Base-by-base conservation (phyloP, 2,113 vertebrate species). In the Eudyptes chrysolophus region DNA sequence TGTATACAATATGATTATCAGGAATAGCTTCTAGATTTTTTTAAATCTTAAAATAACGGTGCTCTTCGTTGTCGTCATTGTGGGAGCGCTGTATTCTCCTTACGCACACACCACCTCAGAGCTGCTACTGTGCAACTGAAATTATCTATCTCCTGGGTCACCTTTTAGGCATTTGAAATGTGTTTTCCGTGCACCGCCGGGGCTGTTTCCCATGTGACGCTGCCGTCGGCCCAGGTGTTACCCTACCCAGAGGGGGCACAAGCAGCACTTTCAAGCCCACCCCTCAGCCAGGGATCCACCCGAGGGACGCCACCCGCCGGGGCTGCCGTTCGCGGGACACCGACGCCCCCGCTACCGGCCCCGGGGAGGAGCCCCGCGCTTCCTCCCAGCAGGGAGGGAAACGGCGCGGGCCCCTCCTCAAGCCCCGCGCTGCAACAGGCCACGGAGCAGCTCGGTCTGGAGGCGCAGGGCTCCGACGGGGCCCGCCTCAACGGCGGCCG, bases 21-120 rank as follows among this genome's bases (percentile, higher is more conserved):
- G 16, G 10, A 90, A 11, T 4, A 44, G 18, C 22, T 18, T 13
- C 26, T 10, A 14, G 16, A 13, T 13, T 17, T 52, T 25, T 36
- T 12, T 1, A 13, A 29, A 32, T 49, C 65, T 55, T 54, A 20
- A 25, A 38, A 10, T 6, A 48, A 20, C 15, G 6, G 27, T 3
- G 32, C 4, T 65, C 60, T 57, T 12, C 6, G 26, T 8, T 20
- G 26, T 13, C 25, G 16, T 14, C 9, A 3, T 6, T 30, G 36
- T 2, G 7, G 46, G 1, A 70, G 12, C 46, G 2, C 0, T 5
- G 29, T 2, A 6, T 8, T 38, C 10, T 32, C 27, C n/a, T 16
- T 2, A 42, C 0, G 5, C 2, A 34, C 32, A 21, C 42, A 14
- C 22, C 6, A 4, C 1, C 18, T 14, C 36, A 11, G 11, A 68